Base-by-base conservation (phyloP, 2,797 vertebrate genomes). In the Eurystomus glaucurus region DNA sequence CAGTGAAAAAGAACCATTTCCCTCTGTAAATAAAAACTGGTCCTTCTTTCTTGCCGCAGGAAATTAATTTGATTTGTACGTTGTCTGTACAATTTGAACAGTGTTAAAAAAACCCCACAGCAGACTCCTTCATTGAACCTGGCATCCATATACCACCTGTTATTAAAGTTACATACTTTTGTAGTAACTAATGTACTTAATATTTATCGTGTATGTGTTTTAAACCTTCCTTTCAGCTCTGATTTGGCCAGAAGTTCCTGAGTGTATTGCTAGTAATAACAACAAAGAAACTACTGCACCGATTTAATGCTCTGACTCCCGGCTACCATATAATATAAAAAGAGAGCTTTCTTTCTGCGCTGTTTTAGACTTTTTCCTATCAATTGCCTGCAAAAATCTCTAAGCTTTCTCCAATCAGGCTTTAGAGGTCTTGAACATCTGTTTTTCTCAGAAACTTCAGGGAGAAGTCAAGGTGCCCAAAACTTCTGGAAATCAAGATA, bases 231-330 rank as follows among this genome's bases (percentile, higher is more conserved):
- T 88, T 79, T 88, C 58, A 81, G 41, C 69, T 86, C 69, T 81
- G 60, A 61, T 78, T 90, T 68, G 68, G 88, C 26, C 62, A 89
- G 46, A 48, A 95, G 66, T 43, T n/a, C 46, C 37, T 75, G 52
- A 6, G 4, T 26, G 62, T n/a, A 15, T 90, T 88, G 58, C 45
- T 93, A 88, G 58, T 69, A 91, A 70, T 54, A 90, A 61, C 39
- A 90, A 71, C 57, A 90, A 77, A 74, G 87, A 58, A 88, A 81
- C 54, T 10, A 17, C 37, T 31, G 33, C 50, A 10, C 52, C 65
- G 80, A 55, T 91, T 90, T 87, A 66, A 50, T 70, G 58, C 85
- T 77, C 75, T 76, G 76, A 23, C 58, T 93, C 65, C 79, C 91
- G 79, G 33, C 50, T 96, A 46, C 52, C 37, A 26, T 33, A n/a